phyloP scores from a whole-genome alignment of 92 coral and sea anemone genomes.

The Phenganax marumi region DNA sequence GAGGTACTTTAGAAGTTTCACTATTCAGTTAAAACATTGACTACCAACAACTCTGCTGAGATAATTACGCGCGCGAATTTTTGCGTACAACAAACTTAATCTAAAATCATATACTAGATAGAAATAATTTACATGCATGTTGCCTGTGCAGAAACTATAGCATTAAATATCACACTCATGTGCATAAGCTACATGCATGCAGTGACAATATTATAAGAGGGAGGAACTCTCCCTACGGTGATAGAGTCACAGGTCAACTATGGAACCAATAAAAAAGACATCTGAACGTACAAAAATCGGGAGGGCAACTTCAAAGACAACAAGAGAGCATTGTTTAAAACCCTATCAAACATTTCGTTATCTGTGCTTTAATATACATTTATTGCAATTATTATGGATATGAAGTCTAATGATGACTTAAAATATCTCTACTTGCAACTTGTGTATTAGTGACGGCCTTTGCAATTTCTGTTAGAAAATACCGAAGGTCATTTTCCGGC shows the following conservation, averaged over 20 bases:
- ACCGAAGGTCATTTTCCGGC: conserved; percentile 8
- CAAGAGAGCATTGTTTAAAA: conserved; percentile 13
- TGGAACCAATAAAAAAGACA: background rate
- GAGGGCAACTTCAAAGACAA: background rate
- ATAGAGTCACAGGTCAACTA: background rate
- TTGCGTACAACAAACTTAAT: background rate
- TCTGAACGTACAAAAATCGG: conserved; percentile 4
- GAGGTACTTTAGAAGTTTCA: background rate
- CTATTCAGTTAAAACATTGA: background rate
- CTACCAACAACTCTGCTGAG: conserved; percentile 3
- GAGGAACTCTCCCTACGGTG: background rate
- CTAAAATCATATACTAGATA: background rate
- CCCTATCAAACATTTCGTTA: background rate
- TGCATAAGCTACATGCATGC: background rate
- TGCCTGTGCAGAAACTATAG: too few relatives aligned
- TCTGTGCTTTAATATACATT: background rate
- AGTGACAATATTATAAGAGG: background rate
- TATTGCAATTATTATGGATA: background rate
- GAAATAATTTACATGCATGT: too few relatives aligned
- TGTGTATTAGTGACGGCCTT: too few relatives aligned
- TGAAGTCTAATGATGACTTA: too few relatives aligned
- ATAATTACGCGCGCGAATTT: background rate
- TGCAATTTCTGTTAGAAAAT: too few relatives aligned
- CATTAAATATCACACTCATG: too few relatives aligned
- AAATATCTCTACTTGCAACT: too few relatives aligned